Percentiles rank a stretch among this genome's conserved stretches.
phyloP scores from a whole-genome alignment of 2,113 vertebrate genomes.

The Varanus komodoensis region DNA sequence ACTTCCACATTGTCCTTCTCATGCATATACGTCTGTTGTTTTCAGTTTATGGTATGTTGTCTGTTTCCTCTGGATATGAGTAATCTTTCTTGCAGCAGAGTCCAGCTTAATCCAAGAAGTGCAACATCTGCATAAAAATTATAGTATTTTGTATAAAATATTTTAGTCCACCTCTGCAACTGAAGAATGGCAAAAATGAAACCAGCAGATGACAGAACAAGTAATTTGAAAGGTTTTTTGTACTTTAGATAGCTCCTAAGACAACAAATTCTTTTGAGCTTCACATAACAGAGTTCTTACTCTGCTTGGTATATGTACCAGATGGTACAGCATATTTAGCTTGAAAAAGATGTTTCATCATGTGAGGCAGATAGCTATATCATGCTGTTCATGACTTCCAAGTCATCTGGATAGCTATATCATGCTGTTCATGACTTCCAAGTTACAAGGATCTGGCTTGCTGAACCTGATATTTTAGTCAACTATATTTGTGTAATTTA shows the following conservation, averaged over 20 bases:
- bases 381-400: conserved; percentile 55
- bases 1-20: background rate
- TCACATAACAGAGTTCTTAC: conserved; percentile 56
- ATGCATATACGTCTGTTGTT: background rate
- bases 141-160: background rate
- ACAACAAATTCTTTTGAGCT: conserved; percentile 59
- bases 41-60: background rate
- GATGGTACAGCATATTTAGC: conserved; percentile 70
- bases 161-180: background rate
- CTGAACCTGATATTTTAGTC: conserved; percentile 63
- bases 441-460: conserved; percentile 59
- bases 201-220: background rate
- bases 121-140: background rate
- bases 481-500: conserved; percentile 67
- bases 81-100: background rate
- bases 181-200: conserved; percentile 6
- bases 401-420: conserved; percentile 64
- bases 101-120: background rate
- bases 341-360: conserved; percentile 67
- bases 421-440: conserved; percentile 56
- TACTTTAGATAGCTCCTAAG: conserved; percentile 41
- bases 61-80: background rate
- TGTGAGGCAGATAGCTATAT: conserved; percentile 66
- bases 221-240: conserved; percentile 35
- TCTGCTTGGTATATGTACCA: conserved; percentile 53